Percentiles rank a stretch among this genome's conserved stretches.
Evolutionary conservation across 2,113 vertebrate genomes (phyloP).

Genomic region (Spea multiplicata): DNA sequence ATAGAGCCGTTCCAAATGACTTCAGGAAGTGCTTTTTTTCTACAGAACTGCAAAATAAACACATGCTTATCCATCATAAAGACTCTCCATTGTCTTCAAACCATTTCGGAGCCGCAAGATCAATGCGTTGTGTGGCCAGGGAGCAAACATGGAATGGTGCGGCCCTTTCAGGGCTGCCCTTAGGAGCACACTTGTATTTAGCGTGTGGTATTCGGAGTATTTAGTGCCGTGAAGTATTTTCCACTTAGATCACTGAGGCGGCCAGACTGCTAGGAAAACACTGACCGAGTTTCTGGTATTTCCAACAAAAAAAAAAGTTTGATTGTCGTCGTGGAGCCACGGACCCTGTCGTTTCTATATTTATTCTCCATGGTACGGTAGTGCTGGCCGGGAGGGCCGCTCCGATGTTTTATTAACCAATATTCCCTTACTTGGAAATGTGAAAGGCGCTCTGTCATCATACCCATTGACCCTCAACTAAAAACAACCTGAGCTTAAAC

Average conservation of each 20-base stretch:
- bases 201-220: too few relatives aligned
- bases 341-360: too few relatives aligned
- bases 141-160: not conserved
- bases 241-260: constrained; percentile 4
- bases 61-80: not conserved
- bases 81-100: not conserved
- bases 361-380: too few relatives aligned
- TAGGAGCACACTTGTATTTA: too few relatives aligned
- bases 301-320: not conserved
- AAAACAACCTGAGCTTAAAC: too few relatives aligned
- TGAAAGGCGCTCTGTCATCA: too few relatives aligned
- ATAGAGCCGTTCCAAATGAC: not conserved
- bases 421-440: too few relatives aligned
- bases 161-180: too few relatives aligned
- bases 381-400: too few relatives aligned
- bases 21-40: not conserved
- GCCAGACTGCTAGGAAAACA: constrained; percentile 28
- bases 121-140: not conserved
- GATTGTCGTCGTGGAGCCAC: too few relatives aligned
- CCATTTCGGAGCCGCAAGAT: not conserved
- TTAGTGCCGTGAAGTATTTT: not conserved
- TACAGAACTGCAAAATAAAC: not conserved
- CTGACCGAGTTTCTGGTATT: not conserved
- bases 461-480: too few relatives aligned
- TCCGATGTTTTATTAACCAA: too few relatives aligned